Evolutionary conservation across 2,797 vertebrate genomes (phyloP), one percentile per base, ranked within the genome.

Genomic region (Rhinogobio ventralis): DNA sequence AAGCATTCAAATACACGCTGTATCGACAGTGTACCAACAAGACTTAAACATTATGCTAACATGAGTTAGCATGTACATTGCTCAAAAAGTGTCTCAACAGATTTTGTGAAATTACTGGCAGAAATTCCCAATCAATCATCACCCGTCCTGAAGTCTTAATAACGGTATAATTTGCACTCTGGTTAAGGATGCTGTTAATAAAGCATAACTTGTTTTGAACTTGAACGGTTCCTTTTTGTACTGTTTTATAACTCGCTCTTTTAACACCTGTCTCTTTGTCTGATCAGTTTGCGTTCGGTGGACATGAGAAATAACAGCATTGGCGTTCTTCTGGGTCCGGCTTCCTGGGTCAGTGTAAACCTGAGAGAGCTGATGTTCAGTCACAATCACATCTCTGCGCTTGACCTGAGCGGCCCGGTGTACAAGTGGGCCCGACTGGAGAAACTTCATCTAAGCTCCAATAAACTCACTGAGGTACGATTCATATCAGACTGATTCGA

Each of bases 311-410:
- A 92, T 91, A 99, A 99, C 90, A 87, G 85, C 49, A 96, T 99
- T 0, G n/a, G 86, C 0, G 91, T 68, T 55, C 93, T 99, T 6
- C 97, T 97, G 1, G 94, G 95, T 5, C 98, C 97, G 0, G 83
- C 82, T 0, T 86, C 85, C 36, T 99, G 98, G 98, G 93, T 93
- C 45, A 98, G 98, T 15, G 85, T 91, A 64, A 99, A 96, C 90
- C 95, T 99, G 75, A 91, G 97, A 82, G 98, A 99, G 91, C 93
- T 99, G 72, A 93, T 98, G 77, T 97, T 99, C 90, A 97, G 95
- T 89, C 92, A 96, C 83, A 99, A 99, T 94, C 90, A 92, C 42
- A 98, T 99, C 87, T 86, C 85, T 0, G 0, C 87, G 36, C 92
- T 99, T 90, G 96, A 99, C 88, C 95, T 99, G 85, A 95, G 93